Conservation (phyloP, 1,140 invertebrate genomes). For the Gryllus bimaculatus region DNA sequence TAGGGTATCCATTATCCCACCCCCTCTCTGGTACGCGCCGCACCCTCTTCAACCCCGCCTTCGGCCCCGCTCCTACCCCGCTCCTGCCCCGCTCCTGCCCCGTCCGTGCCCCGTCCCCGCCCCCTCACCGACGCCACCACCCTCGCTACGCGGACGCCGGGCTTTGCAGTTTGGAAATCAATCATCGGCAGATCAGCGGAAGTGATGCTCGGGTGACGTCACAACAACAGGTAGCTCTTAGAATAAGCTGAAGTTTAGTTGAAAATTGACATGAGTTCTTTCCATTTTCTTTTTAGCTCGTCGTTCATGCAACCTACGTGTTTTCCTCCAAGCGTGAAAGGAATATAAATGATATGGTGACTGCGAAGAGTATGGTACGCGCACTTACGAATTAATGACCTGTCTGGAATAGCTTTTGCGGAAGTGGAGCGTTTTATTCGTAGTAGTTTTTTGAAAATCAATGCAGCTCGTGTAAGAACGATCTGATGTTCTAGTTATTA, state of each 20-base stretch:
- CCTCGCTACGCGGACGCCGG: background rate
- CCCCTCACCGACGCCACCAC: too few species aligned
- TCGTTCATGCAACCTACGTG: background rate
- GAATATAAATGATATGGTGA: background rate
- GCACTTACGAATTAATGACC: too few species aligned
- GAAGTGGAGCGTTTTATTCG: too few species aligned
- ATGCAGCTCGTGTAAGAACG: too few species aligned
- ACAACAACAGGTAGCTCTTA: slow-evolving; percentile 4
- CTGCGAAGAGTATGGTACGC: too few species aligned
- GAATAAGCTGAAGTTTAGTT: background rate
- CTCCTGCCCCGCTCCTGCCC: too few species aligned
- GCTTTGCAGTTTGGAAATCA: background rate
- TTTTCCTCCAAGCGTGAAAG: background rate
- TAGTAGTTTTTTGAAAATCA: too few species aligned
- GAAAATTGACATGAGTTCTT: slow-evolving; percentile 1
- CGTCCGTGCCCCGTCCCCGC: too few species aligned
- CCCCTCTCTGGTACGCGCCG: background rate
- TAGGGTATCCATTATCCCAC: slow-evolving; percentile 3
- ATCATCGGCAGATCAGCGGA: slow-evolving; percentile 2
- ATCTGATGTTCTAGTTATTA: too few species aligned
- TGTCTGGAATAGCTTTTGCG: too few species aligned
- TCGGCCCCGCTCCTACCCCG: background rate
- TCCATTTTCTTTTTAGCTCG: background rate
- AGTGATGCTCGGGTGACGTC: background rate
- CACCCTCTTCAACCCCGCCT: too few species aligned